A percentile compares a stretch with the other conserved stretches of the same genome.
Evolutionary conservation across 2,113 vertebrate genomes (phyloP).

Genomic region (Rhinopomastus cyanomelas): DNA sequence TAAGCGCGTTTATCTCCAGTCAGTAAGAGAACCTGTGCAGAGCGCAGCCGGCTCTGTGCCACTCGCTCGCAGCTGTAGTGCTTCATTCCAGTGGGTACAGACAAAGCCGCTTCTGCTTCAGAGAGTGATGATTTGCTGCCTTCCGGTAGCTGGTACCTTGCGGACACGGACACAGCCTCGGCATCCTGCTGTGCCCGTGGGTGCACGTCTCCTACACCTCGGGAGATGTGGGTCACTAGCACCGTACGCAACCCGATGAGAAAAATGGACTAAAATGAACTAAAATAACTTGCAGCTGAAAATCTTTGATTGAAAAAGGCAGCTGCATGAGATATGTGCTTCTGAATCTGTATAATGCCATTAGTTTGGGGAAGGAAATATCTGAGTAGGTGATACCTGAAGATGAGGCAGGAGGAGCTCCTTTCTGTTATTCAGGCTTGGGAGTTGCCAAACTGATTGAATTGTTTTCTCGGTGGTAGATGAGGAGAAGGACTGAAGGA

Average conservation of each 20-base stretch:
- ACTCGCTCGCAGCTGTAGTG: not conserved
- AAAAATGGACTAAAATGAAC: not conserved
- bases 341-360: not conserved
- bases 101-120: not conserved
- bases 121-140: not conserved
- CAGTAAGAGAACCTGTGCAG: not conserved
- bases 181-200: not conserved
- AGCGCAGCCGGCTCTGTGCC: not conserved
- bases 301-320: not conserved
- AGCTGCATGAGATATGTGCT: not conserved
- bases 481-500: not conserved
- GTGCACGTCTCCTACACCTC: accelerated
- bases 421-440: not conserved
- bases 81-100: not conserved
- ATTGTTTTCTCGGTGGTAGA: not conserved
- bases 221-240: not conserved
- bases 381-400: not conserved
- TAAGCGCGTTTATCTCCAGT: not conserved
- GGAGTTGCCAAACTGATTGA: not conserved
- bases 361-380: not conserved
- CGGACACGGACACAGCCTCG: not conserved
- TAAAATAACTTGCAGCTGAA: not conserved
- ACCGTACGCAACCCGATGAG: not conserved
- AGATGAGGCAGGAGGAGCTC: not conserved
- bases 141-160: not conserved